Evolutionary conservation across 2,797 vertebrate genomes (phyloP), one percentile per base, ranked within the genome.

Genomic region (Lemur catta): DNA sequence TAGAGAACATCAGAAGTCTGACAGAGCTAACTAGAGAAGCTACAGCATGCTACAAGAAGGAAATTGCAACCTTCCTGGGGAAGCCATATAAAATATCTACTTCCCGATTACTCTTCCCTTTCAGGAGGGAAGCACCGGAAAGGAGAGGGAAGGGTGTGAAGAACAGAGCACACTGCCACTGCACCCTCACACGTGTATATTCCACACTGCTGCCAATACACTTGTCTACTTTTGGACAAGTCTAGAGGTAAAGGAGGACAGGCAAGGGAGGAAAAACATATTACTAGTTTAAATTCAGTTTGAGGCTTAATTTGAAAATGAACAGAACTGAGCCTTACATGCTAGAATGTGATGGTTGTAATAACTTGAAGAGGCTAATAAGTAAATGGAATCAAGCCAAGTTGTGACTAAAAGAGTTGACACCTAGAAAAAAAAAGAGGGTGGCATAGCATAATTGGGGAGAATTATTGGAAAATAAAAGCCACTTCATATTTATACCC

Each of bases 291-390:
- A 84, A 79, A 90, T 82, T 65, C 5, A 30, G 1, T 76, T 78
- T 74, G 92, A 90, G 78, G 59, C 61, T 84, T 78, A 92, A 72
- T 13, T 59, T 67, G 84, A 88, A 87, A 86, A 71, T 57, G 17
- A 76, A 46, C 14, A 82, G 28, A 81, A 92, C 0, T 84, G 71
- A 91, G 46, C 4, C n/a, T 84, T 57, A 63, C 22, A 38, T 91
- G 71, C 63, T 55, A 87, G 85, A 92, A 79, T 90, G 81, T 78
- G 69, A 93, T 59, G 84, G 52, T 84, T 81, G 38, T 89, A 92
- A 41, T 94, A 94, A 71, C 67, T 33, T 59, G 48, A 92, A 79
- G 69, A 71, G 30, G 20, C n/a, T 43, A 86, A 59, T 69, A 63
- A 74, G 63, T 91, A 89, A 48, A 80, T 78, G 48, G 80, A 90